phyloP scores from a whole-genome alignment of 1,140 invertebrate genomes.

The Drosophila kikkawai region DNA sequence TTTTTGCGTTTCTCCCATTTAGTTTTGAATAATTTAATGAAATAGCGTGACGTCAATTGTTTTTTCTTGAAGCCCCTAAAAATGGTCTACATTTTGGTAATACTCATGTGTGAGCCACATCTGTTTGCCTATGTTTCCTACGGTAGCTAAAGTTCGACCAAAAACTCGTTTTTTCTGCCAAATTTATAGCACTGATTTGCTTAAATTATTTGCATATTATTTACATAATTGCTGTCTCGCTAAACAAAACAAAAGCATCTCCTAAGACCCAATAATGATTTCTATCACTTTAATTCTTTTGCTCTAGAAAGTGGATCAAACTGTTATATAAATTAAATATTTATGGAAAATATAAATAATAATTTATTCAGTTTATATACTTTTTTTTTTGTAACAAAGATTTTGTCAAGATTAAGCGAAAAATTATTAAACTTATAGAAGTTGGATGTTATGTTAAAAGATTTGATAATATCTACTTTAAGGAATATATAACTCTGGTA shows the following conservation, averaged over 20 bases:
- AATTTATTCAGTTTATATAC: neutral
- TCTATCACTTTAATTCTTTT: neutral
- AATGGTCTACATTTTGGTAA: neutral
- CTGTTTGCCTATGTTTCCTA: conserved; percentile 7
- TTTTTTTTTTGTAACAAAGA: no score
- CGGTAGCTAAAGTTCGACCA: conserved; percentile 40
- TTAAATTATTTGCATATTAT: conserved; percentile 31
- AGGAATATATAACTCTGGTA: no score
- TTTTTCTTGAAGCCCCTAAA: neutral
- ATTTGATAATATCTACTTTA: no score
- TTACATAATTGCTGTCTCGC: conserved; percentile 50
- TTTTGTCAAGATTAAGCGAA: no score
- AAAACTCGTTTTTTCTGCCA: conserved; percentile 41
- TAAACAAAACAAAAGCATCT: conserved; percentile 27
- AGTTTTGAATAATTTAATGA: neutral
- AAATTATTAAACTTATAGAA: neutral
- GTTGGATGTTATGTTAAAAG: no score
- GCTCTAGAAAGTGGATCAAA: conserved; percentile 26
- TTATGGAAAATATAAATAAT: neutral
- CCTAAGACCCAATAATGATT: neutral
- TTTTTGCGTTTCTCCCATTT: neutral
- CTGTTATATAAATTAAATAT: no score
- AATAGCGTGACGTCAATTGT: conserved; percentile 6
- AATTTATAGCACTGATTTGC: conserved; percentile 53
- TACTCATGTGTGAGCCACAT: neutral